Percentiles rank a stretch among this genome's conserved stretches.
Evolutionary conservation across 2,797 vertebrate species (phyloP).

Genomic region (Ceyx erithaca): DNA sequence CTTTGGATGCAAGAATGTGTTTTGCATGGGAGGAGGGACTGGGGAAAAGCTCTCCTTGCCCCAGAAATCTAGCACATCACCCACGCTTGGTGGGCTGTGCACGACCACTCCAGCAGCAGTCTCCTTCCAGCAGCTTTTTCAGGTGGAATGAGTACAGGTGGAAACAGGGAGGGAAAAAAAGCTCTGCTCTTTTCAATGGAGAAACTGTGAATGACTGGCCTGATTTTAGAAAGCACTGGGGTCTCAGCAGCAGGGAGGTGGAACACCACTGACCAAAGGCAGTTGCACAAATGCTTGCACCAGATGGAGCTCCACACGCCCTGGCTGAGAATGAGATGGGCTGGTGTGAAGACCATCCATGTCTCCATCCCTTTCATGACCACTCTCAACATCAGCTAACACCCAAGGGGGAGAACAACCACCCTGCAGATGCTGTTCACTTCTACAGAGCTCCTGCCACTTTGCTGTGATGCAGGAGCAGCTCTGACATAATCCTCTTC

Average conservation of each 20-base stretch:
- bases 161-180: background rate
- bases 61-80: background rate
- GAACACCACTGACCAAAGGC: background rate
- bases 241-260: background rate
- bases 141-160: background rate
- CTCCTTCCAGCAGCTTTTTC: background rate
- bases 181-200: background rate
- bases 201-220: background rate
- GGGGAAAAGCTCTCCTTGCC: background rate
- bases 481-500: background rate
- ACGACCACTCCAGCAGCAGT: background rate
- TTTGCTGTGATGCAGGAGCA: accelerated
- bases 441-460: background rate
- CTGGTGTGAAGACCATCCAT: background rate
- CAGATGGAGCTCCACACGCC: background rate
- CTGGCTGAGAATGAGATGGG: background rate
- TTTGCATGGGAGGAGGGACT: background rate
- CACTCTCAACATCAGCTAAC: background rate
- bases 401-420: background rate
- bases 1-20: background rate
- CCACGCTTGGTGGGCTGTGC: too few species aligned
- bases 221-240: background rate
- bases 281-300: background rate
- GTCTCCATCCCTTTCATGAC: background rate
- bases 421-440: background rate